phyloP scores from a whole-genome alignment of 2,797 vertebrate genomes.

The Erpetoichthys calabaricus region DNA sequence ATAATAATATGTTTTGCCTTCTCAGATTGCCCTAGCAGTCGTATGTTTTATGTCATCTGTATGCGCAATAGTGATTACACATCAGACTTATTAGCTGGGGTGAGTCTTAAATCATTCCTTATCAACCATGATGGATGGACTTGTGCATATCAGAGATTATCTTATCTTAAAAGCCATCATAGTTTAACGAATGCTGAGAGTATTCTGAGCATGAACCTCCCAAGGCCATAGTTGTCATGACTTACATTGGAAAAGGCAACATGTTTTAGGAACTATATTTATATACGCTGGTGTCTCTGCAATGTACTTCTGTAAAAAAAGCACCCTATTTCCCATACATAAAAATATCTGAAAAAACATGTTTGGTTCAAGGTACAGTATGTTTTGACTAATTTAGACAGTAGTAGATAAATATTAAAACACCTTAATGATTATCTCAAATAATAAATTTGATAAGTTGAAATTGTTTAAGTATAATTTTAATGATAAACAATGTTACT shows the following conservation, averaged over 20 bases:
- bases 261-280: not conserved
- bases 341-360: too few relatives aligned
- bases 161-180: constrained; percentile 10
- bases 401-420: too few relatives aligned
- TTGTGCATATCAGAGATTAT: constrained; percentile 11
- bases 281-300: too few relatives aligned
- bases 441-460: too few relatives aligned
- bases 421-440: too few relatives aligned
- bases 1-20: too few relatives aligned
- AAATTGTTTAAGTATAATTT: too few relatives aligned
- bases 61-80: constrained; percentile 8
- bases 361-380: too few relatives aligned
- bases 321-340: too few relatives aligned
- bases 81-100: constrained; percentile 11
- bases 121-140: constrained; percentile 13
- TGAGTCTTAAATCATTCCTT: constrained; percentile 12
- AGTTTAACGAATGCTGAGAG: constrained; percentile 7
- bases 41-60: constrained; percentile 21
- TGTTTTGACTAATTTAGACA: too few relatives aligned
- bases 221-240: not conserved
- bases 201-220: constrained; percentile 5
- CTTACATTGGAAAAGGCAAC: not conserved
- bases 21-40: constrained; percentile 8
- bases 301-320: too few relatives aligned
- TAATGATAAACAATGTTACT: too few relatives aligned